Percentiles rank a stretch among this genome's conserved stretches.
phyloP scores from a whole-genome alignment of 2,797 vertebrate species.

The Acrocephalus scirpaceus region DNA sequence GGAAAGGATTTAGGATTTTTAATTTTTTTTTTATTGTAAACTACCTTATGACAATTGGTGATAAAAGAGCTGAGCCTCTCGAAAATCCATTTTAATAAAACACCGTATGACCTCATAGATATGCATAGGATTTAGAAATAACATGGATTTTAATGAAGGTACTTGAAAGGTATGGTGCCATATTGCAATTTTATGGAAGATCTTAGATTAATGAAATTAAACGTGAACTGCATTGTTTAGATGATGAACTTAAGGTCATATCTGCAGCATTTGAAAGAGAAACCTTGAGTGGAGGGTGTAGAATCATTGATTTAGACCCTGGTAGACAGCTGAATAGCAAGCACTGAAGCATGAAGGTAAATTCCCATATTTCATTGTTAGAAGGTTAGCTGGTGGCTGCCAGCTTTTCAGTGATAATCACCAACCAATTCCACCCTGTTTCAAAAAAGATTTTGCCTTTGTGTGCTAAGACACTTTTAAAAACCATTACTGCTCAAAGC shows the following conservation, averaged over 20 bases:
- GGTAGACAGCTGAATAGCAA: conserved; percentile 85
- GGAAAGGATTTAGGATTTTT: background rate
- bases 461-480: conserved; percentile 70
- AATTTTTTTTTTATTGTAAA: conserved; percentile 11
- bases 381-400: conserved; percentile 87
- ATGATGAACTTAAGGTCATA: conserved; percentile 75
- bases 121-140: conserved; percentile 70
- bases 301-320: conserved; percentile 94
- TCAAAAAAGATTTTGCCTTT: conserved; percentile 83
- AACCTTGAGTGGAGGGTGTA: conserved; percentile 90
- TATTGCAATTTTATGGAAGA: conserved; percentile 72
- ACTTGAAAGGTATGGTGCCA: conserved; percentile 68
- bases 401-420: conserved; percentile 84
- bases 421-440: conserved; percentile 88
- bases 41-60: conserved; percentile 48
- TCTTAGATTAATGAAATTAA: conserved; percentile 77
- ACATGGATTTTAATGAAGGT: conserved; percentile 66
- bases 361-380: conserved; percentile 96
- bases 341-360: conserved; percentile 94
- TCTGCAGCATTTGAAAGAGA: conserved; percentile 85
- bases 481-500: conserved; percentile 65
- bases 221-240: conserved; percentile 71
- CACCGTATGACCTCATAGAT: conserved; percentile 59
- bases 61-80: conserved; percentile 55
- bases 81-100: conserved; percentile 58